phyloP scores from a whole-genome alignment of 2,113 vertebrate species.

The Loxodonta africana region DNA sequence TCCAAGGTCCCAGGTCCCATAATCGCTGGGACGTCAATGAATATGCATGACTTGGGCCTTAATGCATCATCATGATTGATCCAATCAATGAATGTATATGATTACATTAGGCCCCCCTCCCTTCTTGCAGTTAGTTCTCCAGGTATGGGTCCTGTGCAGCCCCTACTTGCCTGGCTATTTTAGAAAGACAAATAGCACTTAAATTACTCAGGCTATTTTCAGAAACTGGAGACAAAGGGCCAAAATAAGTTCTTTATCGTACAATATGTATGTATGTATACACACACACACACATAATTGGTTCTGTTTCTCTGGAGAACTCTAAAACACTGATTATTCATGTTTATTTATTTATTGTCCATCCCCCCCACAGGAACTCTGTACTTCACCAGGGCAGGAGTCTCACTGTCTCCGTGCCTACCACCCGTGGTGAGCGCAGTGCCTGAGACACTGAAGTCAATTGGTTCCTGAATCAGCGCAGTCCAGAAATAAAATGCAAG shows the following conservation, averaged over 20 bases:
- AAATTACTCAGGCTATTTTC: too few relatives aligned
- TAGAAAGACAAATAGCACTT: neutral
- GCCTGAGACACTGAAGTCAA: neutral
- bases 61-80: neutral
- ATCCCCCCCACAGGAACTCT: neutral
- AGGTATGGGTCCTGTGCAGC: neutral
- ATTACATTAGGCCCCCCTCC: neutral
- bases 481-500: neutral
- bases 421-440: rapidly evolving
- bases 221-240: too few relatives aligned
- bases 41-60: neutral
- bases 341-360: neutral
- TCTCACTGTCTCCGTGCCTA: neutral
- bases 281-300: too few relatives aligned
- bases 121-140: neutral
- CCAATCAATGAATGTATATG: neutral
- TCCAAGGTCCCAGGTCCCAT: neutral
- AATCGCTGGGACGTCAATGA: neutral
- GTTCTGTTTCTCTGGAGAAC: too few relatives aligned
- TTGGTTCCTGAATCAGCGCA: neutral
- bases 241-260: too few relatives aligned
- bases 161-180: neutral
- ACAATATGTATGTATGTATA: too few relatives aligned
- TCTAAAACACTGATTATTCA: neutral
- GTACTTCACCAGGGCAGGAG: neutral